A percentile compares a stretch with the other conserved stretches of the same genome.
phyloP scores from a whole-genome alignment of 1,140 invertebrate species.

The Phthorimaea operculella region DNA sequence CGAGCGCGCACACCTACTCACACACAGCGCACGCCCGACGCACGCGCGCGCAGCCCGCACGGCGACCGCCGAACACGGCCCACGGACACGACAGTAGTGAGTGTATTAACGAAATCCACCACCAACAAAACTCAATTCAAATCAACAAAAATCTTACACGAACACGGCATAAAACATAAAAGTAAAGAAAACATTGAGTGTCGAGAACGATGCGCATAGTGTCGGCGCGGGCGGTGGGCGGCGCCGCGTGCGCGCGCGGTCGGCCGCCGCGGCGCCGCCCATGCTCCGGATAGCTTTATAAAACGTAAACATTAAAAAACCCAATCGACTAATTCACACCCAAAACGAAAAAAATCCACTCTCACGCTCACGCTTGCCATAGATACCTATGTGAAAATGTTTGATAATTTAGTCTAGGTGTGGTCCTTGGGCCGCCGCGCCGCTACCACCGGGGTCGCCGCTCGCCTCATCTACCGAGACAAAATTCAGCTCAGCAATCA shows the following conservation, averaged over 20 bases:
- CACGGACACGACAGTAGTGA: conserved; percentile 42
- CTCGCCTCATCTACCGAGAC: conserved; percentile 66
- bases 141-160: conserved; percentile 64
- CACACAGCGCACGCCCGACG: conserved; percentile 32
- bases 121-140: conserved; percentile 67
- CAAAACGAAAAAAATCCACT: conserved; percentile 68
- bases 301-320: conserved; percentile 67
- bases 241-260: conserved; percentile 39
- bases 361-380: conserved; percentile 67
- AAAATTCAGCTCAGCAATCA: conserved; percentile 59
- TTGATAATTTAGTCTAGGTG: conserved; percentile 63
- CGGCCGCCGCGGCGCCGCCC: conserved; percentile 44
- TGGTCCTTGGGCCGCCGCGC: conserved; percentile 53
- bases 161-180: conserved; percentile 66
- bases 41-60: conserved; percentile 5
- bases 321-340: conserved; percentile 67
- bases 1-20: conserved; percentile 32
- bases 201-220: conserved; percentile 59
- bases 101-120: conserved; percentile 67
- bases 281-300: conserved; percentile 57
- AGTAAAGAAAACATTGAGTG: conserved; percentile 63
- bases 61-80: conserved; percentile 15
- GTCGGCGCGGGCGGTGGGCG: conserved; percentile 49
- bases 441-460: conserved; percentile 50
- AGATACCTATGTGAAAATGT: conserved; percentile 68